phyloP scores from a whole-genome alignment of 1,140 invertebrate genomes.

The Tetragonula clypearis region DNA sequence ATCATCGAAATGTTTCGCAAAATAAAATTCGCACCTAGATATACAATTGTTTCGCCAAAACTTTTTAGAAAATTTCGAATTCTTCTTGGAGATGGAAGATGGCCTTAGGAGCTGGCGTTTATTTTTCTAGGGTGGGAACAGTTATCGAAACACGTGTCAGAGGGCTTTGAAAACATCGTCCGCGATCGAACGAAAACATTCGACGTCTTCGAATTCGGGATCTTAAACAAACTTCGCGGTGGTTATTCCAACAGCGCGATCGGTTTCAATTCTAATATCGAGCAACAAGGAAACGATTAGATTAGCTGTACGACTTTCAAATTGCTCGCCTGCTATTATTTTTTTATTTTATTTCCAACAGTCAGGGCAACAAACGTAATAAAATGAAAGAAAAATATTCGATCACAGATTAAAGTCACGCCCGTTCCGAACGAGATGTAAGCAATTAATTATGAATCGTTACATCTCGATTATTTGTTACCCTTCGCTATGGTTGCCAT shows the following conservation, averaged over 20 bases:
- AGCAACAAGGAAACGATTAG: not conserved
- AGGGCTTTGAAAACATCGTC: conserved; percentile 1
- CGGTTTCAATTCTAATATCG: not conserved
- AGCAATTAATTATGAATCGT: too few species aligned
- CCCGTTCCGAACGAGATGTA: too few species aligned
- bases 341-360: too few species aligned
- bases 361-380: too few species aligned
- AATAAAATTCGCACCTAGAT: too few species aligned
- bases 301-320: not conserved
- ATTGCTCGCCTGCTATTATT: too few species aligned
- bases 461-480: too few species aligned
- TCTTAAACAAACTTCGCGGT: not conserved
- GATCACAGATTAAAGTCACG: too few species aligned
- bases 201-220: not conserved
- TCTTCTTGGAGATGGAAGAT: not conserved
- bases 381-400: too few species aligned
- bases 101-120: not conserved
- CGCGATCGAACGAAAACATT: conserved; percentile 12
- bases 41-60: too few species aligned
- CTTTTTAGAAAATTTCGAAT: not conserved
- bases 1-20: too few species aligned
- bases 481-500: too few species aligned
- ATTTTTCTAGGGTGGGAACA: not conserved
- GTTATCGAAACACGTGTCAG: conserved; percentile 3
- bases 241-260: not conserved